Evolutionary conservation across 1,140 invertebrate genomes (phyloP).

Genomic region (Argopecten irradians): DNA sequence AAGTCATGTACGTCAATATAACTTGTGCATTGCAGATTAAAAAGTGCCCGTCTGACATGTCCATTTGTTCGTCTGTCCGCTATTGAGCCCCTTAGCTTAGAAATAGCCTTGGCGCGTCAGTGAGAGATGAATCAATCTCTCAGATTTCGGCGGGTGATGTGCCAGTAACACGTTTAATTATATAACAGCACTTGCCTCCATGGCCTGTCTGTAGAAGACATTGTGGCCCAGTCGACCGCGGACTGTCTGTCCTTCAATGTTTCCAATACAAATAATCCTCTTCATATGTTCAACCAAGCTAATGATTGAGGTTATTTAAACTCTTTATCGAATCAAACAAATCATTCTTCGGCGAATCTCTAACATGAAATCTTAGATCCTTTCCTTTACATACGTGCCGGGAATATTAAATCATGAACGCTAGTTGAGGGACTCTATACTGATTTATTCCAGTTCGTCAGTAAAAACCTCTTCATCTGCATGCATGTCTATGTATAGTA

Average conservation of each 20-base stretch:
- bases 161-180: neutral
- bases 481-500: too few species aligned
- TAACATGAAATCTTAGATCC: too few species aligned
- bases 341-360: neutral
- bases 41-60: neutral
- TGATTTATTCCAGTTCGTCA: too few species aligned
- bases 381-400: neutral
- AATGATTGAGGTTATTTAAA: neutral
- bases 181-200: neutral
- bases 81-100: slow-evolving; percentile 3
- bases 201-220: neutral
- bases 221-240: neutral
- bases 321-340: neutral
- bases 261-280: neutral
- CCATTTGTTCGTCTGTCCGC: neutral
- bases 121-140: neutral
- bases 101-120: neutral
- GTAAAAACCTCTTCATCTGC: too few species aligned
- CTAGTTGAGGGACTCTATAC: too few species aligned
- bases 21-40: neutral
- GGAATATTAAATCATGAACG: neutral
- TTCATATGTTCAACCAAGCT: neutral
- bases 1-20: neutral
- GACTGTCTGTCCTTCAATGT: neutral
- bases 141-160: neutral